Percentiles rank a stretch among this genome's conserved stretches.
Evolutionary conservation across 2,888 invertebrate species (phyloP).

Genomic region (Drosophila aldrichi): DNA sequence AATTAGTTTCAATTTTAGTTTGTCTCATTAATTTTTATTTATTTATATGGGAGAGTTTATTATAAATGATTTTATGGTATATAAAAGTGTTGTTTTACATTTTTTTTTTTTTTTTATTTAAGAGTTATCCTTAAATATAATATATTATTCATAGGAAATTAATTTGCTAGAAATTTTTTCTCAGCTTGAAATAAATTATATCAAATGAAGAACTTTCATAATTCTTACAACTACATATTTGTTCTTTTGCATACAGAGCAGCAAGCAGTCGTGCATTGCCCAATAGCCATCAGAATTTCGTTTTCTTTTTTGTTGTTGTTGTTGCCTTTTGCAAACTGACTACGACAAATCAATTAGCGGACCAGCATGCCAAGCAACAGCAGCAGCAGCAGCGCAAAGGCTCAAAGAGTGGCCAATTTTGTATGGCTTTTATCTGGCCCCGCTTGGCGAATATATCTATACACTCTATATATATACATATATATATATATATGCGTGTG

Average conservation of each 20-base stretch:
- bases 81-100: too few relatives aligned
- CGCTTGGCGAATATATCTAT: background rate
- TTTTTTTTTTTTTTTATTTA: too few relatives aligned
- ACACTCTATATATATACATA: background rate
- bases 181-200: too few relatives aligned
- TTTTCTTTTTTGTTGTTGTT: background rate
- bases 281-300: background rate
- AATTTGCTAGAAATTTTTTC: too few relatives aligned
- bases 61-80: too few relatives aligned
- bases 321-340: constrained; percentile 9
- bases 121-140: too few relatives aligned
- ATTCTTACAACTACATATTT: too few relatives aligned
- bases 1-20: too few relatives aligned
- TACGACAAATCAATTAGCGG: constrained; percentile 43
- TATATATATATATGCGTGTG: background rate
- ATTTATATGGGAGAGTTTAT: too few relatives aligned
- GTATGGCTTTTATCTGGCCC: constrained; percentile 37
- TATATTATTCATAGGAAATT: too few relatives aligned
- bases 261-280: background rate
- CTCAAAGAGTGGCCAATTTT: constrained; percentile 38
- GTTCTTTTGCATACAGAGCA: background rate
- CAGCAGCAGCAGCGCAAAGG: constrained; percentile 2
- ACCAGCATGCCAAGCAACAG: constrained; percentile 1
- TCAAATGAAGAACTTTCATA: too few relatives aligned
- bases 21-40: too few relatives aligned